A percentile compares a stretch with the other conserved stretches of the same genome.
phyloP scores from a whole-genome alignment of 2,888 invertebrate genomes.

The Cremastinae sp. region DNA sequence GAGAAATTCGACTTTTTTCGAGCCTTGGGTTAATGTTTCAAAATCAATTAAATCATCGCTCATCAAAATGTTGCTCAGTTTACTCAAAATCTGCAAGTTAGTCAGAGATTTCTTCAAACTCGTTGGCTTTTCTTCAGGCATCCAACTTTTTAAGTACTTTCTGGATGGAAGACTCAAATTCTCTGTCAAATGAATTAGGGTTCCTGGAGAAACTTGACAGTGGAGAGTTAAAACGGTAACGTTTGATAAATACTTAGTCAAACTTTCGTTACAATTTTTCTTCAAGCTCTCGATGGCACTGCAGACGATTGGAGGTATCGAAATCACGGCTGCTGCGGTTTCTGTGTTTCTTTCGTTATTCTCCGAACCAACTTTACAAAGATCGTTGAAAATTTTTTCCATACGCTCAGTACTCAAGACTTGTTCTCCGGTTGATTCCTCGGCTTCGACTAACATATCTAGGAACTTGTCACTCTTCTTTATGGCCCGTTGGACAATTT shows the following conservation, averaged over 20 bases:
- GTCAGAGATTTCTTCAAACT: constrained; percentile 77
- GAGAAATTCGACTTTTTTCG: constrained; percentile 59
- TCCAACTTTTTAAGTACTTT: constrained; percentile 82
- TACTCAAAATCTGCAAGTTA: constrained; percentile 76
- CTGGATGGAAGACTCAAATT: constrained; percentile 79
- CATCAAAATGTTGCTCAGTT: constrained; percentile 80
- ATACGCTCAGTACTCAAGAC: constrained; percentile 56
- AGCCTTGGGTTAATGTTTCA: constrained; percentile 75
- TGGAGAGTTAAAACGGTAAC: constrained; percentile 83
- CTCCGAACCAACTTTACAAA: constrained; percentile 56
- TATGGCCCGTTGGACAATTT: constrained; percentile 65
- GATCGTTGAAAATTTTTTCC: constrained; percentile 68
- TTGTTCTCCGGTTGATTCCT: constrained; percentile 66
- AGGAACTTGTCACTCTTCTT: constrained; percentile 71
- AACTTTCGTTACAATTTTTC: constrained; percentile 67
- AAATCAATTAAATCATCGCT: constrained; percentile 75
- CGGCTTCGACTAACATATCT: constrained; percentile 65
- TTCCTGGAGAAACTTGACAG: constrained; percentile 82
- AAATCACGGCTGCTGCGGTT: constrained; percentile 65
- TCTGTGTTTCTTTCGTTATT: constrained; percentile 47
- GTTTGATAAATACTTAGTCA: constrained; percentile 66
- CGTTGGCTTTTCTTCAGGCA: constrained; percentile 73
- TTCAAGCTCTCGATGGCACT: constrained; percentile 79
- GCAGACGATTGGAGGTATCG: constrained; percentile 71
- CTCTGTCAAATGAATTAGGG: constrained; percentile 81